A percentile compares a stretch with the other conserved stretches of the same genome.
These are phyloP conservation scores for Galleria mellonella DNA, from an alignment of 1,140 invertebrate species.

Conservation along the genomic window DNA sequence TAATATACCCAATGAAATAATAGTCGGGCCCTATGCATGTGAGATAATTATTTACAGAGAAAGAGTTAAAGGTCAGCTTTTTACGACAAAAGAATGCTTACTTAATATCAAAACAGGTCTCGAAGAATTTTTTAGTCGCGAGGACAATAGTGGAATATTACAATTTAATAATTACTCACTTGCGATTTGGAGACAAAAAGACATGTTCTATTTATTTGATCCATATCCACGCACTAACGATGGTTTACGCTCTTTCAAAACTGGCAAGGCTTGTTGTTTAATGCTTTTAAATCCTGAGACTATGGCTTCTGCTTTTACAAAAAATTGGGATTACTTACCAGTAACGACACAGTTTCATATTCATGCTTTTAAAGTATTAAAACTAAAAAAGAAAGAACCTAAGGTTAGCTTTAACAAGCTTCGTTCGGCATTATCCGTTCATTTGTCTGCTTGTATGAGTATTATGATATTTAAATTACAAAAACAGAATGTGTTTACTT, in stretches of 20 bases:
- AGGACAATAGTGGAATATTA: conserved; percentile 68
- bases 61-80: conserved; percentile 63
- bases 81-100: conserved; percentile 65
- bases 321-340: conserved; percentile 71
- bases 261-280: conserved; percentile 67
- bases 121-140: conserved; percentile 62
- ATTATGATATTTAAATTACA: too few species aligned
- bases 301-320: conserved; percentile 53
- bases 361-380: conserved; percentile 73
- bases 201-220: conserved; percentile 75
- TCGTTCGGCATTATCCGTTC: too few species aligned
- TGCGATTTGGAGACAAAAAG: conserved; percentile 72
- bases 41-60: conserved; percentile 74
- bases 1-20: conserved; percentile 73
- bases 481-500: conserved; percentile 3
- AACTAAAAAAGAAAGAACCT: conserved; percentile 50
- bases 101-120: conserved; percentile 54
- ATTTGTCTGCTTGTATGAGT: too few species aligned
- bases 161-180: conserved; percentile 67
- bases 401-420: conserved; percentile 42
- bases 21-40: conserved; percentile 70
- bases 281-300: conserved; percentile 70
- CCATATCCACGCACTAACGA: conserved; percentile 68
- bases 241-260: conserved; percentile 45
- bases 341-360: conserved; percentile 66